Evolutionary conservation across 2,797 vertebrate species (phyloP).

Genomic region (Pseudochaenichthys georgianus): DNA sequence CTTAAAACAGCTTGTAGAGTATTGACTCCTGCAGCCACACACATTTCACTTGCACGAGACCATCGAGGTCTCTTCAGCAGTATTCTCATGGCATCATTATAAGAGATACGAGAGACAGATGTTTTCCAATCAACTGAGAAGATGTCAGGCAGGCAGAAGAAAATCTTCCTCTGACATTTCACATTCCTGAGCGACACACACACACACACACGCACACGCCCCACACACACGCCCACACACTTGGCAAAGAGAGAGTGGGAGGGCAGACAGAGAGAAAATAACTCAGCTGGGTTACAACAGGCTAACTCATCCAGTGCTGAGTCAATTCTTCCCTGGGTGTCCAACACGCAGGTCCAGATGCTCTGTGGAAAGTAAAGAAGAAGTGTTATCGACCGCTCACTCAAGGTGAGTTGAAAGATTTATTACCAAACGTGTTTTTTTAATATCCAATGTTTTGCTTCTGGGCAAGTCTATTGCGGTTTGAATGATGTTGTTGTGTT

Average conservation of each 20-base stretch:
- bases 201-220: background rate
- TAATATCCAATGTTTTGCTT: background rate
- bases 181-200: slow-evolving; percentile 43
- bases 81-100: too few species aligned
- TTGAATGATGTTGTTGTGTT: background rate
- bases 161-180: background rate
- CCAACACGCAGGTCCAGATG: background rate
- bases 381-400: background rate
- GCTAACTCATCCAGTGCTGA: slow-evolving; percentile 21
- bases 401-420: slow-evolving; percentile 30
- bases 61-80: too few species aligned
- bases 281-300: background rate
- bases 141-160: background rate
- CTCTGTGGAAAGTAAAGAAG: background rate
- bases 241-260: background rate
- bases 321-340: slow-evolving; percentile 13
- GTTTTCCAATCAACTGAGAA: background rate
- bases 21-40: too few species aligned
- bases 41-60: too few species aligned
- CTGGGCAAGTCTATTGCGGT: background rate
- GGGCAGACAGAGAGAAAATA: background rate
- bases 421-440: background rate
- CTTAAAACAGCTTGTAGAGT: too few species aligned
- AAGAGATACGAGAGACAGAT: too few species aligned
- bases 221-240: slow-evolving; percentile 19